Conservation (phyloP, 1,140 invertebrate genomes). For the Littorina saxatilis region DNA sequence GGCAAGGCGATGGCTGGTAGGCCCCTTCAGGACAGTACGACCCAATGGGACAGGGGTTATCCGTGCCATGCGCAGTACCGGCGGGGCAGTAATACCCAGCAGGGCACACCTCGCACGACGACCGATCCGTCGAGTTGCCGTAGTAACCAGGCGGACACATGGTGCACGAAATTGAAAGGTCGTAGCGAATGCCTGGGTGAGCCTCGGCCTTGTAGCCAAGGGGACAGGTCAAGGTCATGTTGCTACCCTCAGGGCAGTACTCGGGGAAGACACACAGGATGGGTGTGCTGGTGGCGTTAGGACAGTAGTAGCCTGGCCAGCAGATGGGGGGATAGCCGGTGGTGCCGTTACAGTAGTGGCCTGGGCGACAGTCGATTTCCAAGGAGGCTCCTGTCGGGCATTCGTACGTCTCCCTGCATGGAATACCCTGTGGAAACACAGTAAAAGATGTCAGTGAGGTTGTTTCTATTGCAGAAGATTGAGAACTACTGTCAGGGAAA, state of each 20-base stretch:
- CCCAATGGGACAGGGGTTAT: conserved; percentile 65
- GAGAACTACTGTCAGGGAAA: no score
- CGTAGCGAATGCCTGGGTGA: conserved; percentile 61
- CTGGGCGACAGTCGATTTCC: conserved; percentile 62
- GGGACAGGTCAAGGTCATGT: conserved; percentile 64
- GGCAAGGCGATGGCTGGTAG: conserved; percentile 56
- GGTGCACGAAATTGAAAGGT: conserved; percentile 54
- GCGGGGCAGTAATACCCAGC: conserved; percentile 71
- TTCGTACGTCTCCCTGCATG: conserved; percentile 66
- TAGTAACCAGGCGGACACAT: conserved; percentile 71
- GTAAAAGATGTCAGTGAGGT: neutral
- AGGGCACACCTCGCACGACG: conserved; percentile 65
- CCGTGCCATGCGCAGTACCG: conserved; percentile 65
- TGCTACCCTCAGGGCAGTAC: conserved; percentile 71
- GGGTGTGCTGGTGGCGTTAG: conserved; percentile 62
- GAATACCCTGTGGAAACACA: conserved; percentile 59
- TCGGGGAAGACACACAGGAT: conserved; percentile 62
- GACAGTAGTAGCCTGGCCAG: conserved; percentile 70
- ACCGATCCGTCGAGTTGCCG: conserved; percentile 64
- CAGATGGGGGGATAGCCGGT: conserved; percentile 67
- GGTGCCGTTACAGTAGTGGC: conserved; percentile 64
- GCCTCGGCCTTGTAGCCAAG: conserved; percentile 61
- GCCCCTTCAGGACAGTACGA: conserved; percentile 69
- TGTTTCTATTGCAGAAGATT: neutral
- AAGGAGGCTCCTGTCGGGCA: conserved; percentile 64